These are phyloP conservation scores for Kryptopterus vitreolus DNA, from an alignment of 2,797 vertebrate species.

Conservation along the genomic window DNA sequence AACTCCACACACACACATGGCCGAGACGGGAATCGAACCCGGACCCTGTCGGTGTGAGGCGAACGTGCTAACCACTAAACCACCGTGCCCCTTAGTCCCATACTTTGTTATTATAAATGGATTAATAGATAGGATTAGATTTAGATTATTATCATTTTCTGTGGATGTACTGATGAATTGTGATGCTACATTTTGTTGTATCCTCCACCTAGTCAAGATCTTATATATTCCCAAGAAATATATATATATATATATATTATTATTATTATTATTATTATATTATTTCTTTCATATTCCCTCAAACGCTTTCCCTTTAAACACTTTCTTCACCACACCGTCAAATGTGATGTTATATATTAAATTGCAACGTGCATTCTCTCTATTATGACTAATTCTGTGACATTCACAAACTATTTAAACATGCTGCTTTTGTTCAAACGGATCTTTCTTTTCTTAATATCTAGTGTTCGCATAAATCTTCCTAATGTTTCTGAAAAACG, in stretches of 20 bases:
- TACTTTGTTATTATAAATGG: no score
- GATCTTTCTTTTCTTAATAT: not conserved
- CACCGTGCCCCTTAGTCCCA: no score
- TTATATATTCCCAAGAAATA: no score
- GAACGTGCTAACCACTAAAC: no score
- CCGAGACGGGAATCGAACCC: no score
- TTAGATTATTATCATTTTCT: not conserved
- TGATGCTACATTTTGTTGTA: not conserved
- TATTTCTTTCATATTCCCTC: not conserved
- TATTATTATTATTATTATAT: no score
- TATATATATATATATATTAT: no score
- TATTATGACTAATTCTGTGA: not conserved
- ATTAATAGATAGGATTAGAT: not conserved
- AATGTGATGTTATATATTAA: not conserved
- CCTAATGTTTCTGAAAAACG: not conserved
- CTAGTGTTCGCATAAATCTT: not conserved
- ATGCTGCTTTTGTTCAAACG: not conserved
- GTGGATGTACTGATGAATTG: not conserved
- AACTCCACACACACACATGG: no score
- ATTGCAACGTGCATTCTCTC: not conserved
- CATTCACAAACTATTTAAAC: not conserved
- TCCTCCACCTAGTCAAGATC: not conserved
- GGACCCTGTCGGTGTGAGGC: no score
- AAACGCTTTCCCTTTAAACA: constrained; percentile 12
- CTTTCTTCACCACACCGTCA: not conserved